Percentiles rank a stretch among this genome's conserved stretches.
Evolutionary conservation across 2,888 invertebrate genomes (phyloP).

Genomic region (Brenthis ino): DNA sequence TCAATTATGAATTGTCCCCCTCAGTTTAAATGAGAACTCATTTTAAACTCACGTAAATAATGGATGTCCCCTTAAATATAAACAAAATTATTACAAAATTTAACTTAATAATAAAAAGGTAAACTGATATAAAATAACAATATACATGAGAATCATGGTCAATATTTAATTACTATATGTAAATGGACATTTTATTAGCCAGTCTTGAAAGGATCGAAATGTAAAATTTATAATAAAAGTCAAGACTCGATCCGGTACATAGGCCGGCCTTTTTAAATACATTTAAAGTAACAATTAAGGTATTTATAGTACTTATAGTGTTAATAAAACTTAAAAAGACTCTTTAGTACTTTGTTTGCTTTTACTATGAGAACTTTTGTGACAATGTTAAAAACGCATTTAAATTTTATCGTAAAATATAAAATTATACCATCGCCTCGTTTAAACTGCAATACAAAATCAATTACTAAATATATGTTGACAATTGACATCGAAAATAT

Average conservation of each 20-base stretch:
- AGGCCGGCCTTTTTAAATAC: background rate
- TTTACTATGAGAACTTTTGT: background rate
- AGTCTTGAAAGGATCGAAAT: background rate
- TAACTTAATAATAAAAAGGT: no score
- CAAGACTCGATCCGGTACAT: background rate
- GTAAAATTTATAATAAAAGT: conserved; percentile 1
- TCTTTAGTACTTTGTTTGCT: background rate
- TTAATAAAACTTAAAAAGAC: conserved; percentile 8
- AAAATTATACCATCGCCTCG: background rate
- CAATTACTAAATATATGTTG: background rate
- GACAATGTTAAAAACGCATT: conserved; percentile 6
- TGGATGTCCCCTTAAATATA: no score
- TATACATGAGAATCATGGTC: no score
- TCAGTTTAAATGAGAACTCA: no score
- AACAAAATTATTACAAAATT: no score
- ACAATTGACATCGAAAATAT: conserved; percentile 2
- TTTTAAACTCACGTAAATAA: no score
- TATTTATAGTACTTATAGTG: conserved; percentile 5
- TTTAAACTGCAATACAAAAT: conserved; percentile 2
- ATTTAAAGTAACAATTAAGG: conserved; percentile 11
- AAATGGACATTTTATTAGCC: background rate
- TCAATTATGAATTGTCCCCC: no score
- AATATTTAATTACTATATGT: no score
- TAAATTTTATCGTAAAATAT: background rate
- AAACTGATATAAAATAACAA: no score